Evolutionary conservation across 2,888 invertebrate species (phyloP).

Genomic region (Cephus runcator): DNA sequence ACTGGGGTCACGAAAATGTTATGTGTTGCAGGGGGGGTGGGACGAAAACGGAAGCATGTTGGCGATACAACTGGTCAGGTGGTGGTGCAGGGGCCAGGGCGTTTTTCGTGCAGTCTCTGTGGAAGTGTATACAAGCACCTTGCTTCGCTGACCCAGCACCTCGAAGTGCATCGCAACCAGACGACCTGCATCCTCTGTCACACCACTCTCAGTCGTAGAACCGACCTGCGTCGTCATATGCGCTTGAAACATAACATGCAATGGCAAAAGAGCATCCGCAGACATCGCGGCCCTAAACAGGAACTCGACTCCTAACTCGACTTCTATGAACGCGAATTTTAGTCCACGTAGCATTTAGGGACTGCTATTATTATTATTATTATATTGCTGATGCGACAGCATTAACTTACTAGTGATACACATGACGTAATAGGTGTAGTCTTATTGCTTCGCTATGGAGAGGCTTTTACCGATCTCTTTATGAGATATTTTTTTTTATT

Average conservation of each 20-base stretch:
- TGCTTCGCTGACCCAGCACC: constrained; percentile 65
- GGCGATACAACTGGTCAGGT: constrained; percentile 64
- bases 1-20: constrained; percentile 62
- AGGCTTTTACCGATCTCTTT: background rate
- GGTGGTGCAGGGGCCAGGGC: constrained; percentile 65
- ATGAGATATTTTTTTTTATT: background rate
- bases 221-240: constrained; percentile 65
- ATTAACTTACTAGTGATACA: background rate
- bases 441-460: background rate
- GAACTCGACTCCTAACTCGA: constrained; percentile 53
- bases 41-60: constrained; percentile 65
- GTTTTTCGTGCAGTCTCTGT: constrained; percentile 65
- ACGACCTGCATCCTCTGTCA: constrained; percentile 65
- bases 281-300: constrained; percentile 55
- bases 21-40: constrained; percentile 66
- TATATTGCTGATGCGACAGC: background rate
- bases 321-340: background rate
- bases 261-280: constrained; percentile 64
- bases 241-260: constrained; percentile 64
- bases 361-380: background rate
- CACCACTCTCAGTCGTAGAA: constrained; percentile 66
- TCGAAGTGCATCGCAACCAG: constrained; percentile 66
- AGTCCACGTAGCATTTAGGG: background rate
- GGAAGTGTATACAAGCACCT: constrained; percentile 65
- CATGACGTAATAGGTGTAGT: background rate